Conservation (phyloP, 1,140 invertebrate genomes). For the Mesaphorura yosii region DNA sequence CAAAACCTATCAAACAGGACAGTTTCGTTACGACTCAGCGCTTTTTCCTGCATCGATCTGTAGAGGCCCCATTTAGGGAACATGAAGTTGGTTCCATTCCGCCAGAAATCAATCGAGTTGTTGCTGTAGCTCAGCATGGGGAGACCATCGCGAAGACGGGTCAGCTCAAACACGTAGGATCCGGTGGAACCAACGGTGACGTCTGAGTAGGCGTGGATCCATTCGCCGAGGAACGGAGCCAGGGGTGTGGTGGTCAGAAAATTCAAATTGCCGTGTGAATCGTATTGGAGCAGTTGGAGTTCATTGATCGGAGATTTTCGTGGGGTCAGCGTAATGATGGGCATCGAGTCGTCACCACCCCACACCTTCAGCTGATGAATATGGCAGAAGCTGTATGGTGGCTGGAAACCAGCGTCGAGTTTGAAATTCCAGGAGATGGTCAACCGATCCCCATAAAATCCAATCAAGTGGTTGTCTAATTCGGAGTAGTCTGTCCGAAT, state of each 20-base stretch:
- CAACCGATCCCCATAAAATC: slow-evolving; percentile 12
- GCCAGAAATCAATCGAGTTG: slow-evolving; percentile 18
- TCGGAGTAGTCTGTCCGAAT: slow-evolving; percentile 19
- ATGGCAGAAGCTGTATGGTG: slow-evolving; percentile 17
- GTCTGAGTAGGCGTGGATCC: slow-evolving; percentile 8
- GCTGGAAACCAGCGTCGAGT: slow-evolving; percentile 21
- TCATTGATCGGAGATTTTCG: not conserved
- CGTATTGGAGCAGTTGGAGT: slow-evolving; percentile 1
- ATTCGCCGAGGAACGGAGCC: slow-evolving; percentile 5
- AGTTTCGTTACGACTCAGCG: slow-evolving; percentile 14
- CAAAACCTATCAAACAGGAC: slow-evolving; percentile 23
- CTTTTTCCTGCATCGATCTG: slow-evolving; percentile 15
- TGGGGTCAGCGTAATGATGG: slow-evolving; percentile 19
- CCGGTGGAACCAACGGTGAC: not conserved
- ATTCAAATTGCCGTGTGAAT: not conserved
- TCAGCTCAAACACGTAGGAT: not conserved
- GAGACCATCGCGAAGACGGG: not conserved
- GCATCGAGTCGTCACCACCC: slow-evolving; percentile 16
- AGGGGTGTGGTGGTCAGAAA: too few species aligned
- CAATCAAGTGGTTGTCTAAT: slow-evolving; percentile 1
- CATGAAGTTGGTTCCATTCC: slow-evolving; percentile 4
- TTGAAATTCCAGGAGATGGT: slow-evolving; percentile 25
- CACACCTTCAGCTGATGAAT: slow-evolving; percentile 24
- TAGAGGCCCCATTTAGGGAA: slow-evolving; percentile 26
- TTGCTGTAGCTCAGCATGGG: not conserved